These are phyloP conservation scores for Vireo griseus DNA, from an alignment of 2,797 vertebrate genomes.

Conservation along the genomic window DNA sequence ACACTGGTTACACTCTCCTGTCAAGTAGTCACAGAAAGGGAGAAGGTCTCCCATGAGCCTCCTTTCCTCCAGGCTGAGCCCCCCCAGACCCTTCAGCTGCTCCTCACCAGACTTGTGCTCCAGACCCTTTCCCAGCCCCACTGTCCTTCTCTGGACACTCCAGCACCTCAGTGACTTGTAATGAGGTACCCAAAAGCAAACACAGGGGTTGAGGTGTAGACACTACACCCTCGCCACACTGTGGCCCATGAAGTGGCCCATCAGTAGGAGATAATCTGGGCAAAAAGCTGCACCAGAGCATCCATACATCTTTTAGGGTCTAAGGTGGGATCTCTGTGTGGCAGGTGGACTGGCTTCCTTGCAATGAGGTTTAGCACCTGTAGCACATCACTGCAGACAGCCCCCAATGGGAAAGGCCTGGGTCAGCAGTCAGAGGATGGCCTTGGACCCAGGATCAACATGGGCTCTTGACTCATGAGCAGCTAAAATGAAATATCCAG, in stretches of 20 bases:
- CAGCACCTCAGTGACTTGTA: background rate
- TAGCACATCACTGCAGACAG: background rate
- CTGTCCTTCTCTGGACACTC: background rate
- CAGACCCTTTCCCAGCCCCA: background rate
- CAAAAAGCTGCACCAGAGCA: background rate
- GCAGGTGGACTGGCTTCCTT: background rate
- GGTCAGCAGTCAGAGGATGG: background rate
- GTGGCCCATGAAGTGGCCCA: background rate
- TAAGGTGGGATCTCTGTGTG: background rate
- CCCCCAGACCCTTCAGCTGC: background rate
- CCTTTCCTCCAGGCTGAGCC: background rate
- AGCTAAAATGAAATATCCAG: background rate
- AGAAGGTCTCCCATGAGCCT: background rate
- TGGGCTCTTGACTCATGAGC: background rate
- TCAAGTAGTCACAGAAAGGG: background rate
- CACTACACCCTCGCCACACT: fast-evolving
- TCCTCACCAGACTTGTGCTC: background rate
- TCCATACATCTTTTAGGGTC: background rate
- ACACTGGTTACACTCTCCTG: background rate
- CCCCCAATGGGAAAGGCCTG: background rate
- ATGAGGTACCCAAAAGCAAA: background rate
- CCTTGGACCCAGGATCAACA: background rate
- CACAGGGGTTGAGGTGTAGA: background rate
- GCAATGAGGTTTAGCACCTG: background rate
- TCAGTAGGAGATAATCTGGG: background rate